These are phyloP conservation scores for Bothrops jararaca DNA, from an alignment of 2,113 vertebrate species.

Conservation along the genomic window DNA sequence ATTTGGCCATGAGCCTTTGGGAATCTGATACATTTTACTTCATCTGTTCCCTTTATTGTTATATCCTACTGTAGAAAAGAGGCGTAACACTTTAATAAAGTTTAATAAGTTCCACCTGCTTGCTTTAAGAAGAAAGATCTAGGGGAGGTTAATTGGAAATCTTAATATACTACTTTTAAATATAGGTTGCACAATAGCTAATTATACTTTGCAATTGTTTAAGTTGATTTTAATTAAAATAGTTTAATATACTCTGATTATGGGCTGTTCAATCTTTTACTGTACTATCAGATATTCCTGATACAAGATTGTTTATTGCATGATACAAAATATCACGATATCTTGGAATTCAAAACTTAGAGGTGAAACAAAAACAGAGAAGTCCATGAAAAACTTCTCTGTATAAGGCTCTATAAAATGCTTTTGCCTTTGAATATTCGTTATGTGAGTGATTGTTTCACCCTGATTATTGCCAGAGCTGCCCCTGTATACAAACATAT, in stretches of 20 bases:
- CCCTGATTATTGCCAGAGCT: not conserved
- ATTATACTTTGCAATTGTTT: not conserved
- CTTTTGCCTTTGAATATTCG: not conserved
- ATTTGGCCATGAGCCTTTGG: constrained; percentile 28
- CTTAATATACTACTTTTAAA: not conserved
- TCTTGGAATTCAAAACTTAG: not conserved
- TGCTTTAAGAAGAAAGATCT: constrained; percentile 21
- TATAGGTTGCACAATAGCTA: not conserved
- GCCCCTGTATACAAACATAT: not conserved
- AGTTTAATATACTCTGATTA: constrained; percentile 1
- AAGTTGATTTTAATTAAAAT: constrained; percentile 32
- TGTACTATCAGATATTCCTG: not conserved
- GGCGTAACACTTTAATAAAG: constrained; percentile 21
- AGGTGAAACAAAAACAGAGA: not conserved
- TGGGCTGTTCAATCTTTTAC: not conserved
- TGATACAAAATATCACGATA: not conserved
- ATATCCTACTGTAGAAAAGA: constrained; percentile 16
- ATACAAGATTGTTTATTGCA: not conserved
- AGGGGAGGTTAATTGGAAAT: too few species aligned
- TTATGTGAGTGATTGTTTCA: not conserved
- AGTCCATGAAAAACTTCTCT: not conserved
- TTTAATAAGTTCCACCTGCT: constrained; percentile 44
- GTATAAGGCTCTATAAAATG: not conserved
- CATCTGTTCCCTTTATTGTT: constrained; percentile 21
- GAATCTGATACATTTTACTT: constrained; percentile 29